phyloP scores from a whole-genome alignment of 2,888 invertebrate genomes.

The Serripes groenlandicus region DNA sequence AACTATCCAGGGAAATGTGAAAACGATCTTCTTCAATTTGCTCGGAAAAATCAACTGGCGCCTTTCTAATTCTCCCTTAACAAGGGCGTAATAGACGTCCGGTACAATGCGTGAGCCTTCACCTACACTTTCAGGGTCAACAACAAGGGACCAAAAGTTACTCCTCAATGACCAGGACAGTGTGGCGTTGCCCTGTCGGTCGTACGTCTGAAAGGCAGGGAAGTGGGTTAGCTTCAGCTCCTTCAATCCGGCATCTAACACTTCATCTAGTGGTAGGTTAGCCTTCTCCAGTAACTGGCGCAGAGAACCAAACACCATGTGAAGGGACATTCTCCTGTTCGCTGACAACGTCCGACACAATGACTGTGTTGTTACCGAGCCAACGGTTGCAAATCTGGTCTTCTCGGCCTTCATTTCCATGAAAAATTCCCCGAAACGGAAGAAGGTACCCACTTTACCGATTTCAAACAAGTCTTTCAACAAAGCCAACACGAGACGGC shows the following conservation, averaged over 20 bases:
- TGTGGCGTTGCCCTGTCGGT: background rate
- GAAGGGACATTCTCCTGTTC: background rate
- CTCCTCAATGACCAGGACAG: too few species aligned
- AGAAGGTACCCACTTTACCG: constrained; percentile 11
- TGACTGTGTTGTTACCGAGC: background rate
- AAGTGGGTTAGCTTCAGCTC: background rate
- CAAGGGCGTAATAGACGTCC: constrained; percentile 23
- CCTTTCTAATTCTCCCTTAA: constrained; percentile 44
- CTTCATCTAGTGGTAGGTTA: too few species aligned
- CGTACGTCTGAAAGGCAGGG: background rate
- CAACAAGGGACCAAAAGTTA: too few species aligned
- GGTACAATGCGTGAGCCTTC: background rate
- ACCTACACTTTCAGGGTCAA: constrained; percentile 12
- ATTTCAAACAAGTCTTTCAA: constrained; percentile 27
- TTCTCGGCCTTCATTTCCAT: background rate
- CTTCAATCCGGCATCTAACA: too few species aligned
- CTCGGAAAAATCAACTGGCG: constrained; percentile 35
- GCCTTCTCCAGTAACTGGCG: background rate
- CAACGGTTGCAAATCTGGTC: background rate
- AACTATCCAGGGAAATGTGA: constrained; percentile 34
- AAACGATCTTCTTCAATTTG: constrained; percentile 37
- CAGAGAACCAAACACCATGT: background rate
- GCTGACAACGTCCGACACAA: too few species aligned
- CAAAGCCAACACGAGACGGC: constrained; percentile 18
- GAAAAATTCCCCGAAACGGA: background rate